phyloP scores from a whole-genome alignment of 1,140 invertebrate species.

The Ceratina japonica region DNA sequence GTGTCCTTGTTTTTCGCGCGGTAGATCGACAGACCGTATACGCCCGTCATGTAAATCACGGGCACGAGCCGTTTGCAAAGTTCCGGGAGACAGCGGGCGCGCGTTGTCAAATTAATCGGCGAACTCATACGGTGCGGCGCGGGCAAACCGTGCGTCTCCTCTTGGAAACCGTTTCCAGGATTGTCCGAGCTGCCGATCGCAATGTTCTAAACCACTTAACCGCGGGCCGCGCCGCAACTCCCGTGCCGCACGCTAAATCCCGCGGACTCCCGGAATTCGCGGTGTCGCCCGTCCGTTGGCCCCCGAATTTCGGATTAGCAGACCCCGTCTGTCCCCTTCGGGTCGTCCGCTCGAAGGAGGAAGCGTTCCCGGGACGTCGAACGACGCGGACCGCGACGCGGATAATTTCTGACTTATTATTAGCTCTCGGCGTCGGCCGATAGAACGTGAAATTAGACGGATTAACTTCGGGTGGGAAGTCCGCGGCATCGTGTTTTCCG shows the following conservation, averaged over 20 bases:
- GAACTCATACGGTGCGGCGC: slow-evolving; percentile 36
- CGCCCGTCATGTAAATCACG: slow-evolving; percentile 27
- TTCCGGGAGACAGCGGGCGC: slow-evolving; percentile 7
- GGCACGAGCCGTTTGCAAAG: slow-evolving; percentile 25
- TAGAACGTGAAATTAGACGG: slow-evolving; percentile 23
- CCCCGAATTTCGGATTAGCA: slow-evolving; percentile 58
- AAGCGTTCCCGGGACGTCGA: slow-evolving; percentile 35
- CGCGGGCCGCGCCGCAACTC: slow-evolving; percentile 17
- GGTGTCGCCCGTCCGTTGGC: slow-evolving; percentile 45
- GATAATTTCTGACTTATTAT: slow-evolving; percentile 61
- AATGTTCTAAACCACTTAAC: slow-evolving; percentile 62
- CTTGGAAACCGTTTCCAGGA: slow-evolving; percentile 48
- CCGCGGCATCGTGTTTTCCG: neutral
- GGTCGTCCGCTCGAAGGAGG: neutral
- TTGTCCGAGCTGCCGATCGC: slow-evolving; percentile 51
- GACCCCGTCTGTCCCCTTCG: neutral
- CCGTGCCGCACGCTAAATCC: slow-evolving; percentile 54
- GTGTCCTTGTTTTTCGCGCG: slow-evolving; percentile 18
- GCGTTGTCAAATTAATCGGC: slow-evolving; percentile 49
- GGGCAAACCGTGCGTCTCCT: slow-evolving; percentile 37
- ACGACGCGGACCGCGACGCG: slow-evolving; percentile 44
- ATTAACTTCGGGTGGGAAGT: slow-evolving; percentile 36
- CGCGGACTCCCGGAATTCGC: slow-evolving; percentile 56
- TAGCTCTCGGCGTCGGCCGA: slow-evolving; percentile 1
- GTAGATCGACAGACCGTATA: slow-evolving; percentile 30